A percentile compares a stretch with the other conserved stretches of the same genome.
Conservation (phyloP, 2,797 vertebrate species). For the Pygocentrus nattereri region DNA sequence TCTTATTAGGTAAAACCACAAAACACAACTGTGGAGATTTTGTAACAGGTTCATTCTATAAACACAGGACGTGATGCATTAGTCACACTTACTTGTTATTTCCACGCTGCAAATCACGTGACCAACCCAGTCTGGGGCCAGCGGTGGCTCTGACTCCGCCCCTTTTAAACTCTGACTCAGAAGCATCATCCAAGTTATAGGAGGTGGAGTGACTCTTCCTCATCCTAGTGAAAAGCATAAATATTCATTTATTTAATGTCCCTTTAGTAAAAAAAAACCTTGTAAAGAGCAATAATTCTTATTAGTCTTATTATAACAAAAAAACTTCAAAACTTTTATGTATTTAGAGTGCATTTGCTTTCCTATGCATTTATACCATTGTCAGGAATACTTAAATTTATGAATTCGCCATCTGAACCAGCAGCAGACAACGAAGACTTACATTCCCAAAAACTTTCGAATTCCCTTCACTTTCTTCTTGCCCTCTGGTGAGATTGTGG, state of each 20-base stretch:
- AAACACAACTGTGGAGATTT: too few species aligned
- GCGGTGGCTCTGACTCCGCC: slow-evolving; percentile 94
- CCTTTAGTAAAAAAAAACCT: neutral
- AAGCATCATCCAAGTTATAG: slow-evolving; percentile 88
- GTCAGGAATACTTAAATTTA: too few species aligned
- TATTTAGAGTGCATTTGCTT: too few species aligned
- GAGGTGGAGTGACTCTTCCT: slow-evolving; percentile 95
- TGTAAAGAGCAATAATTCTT: too few species aligned
- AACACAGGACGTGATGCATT: neutral
- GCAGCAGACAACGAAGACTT: slow-evolving; percentile 47
- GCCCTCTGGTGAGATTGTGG: slow-evolving; percentile 80
- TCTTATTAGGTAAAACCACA: neutral
- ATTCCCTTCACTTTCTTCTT: slow-evolving; percentile 94
- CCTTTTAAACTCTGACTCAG: slow-evolving; percentile 90
- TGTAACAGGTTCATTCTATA: neutral
- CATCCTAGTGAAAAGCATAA: slow-evolving; percentile 75
- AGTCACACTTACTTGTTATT: slow-evolving; percentile 65
- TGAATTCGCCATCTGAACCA: too few species aligned
- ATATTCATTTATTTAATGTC: neutral
- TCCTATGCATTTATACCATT: too few species aligned
- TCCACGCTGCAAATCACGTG: slow-evolving; percentile 84
- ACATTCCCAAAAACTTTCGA: slow-evolving; percentile 93
- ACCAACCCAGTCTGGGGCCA: slow-evolving; percentile 94
- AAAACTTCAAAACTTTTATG: too few species aligned
- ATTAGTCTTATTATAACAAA: too few species aligned